Percentiles rank a stretch among this genome's conserved stretches.
These are phyloP conservation scores for Marmota monax DNA, from an alignment of 2,113 vertebrate genomes.

Conservation along the genomic window DNA sequence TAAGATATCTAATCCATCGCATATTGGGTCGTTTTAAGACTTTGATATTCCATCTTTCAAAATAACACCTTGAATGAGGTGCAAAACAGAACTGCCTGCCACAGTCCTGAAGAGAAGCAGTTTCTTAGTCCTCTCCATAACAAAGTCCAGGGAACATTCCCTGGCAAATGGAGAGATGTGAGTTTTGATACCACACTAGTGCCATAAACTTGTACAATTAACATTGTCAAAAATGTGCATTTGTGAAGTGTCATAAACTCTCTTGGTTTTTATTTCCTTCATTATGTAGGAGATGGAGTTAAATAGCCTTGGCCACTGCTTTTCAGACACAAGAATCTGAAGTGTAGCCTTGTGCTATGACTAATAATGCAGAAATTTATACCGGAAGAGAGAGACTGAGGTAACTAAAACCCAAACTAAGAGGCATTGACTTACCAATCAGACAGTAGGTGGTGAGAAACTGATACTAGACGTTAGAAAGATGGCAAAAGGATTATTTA, in stretches of 20 bases:
- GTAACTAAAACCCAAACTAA: not conserved
- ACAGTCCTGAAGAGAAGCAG: not conserved
- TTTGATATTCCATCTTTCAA: not conserved
- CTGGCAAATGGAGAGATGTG: not conserved
- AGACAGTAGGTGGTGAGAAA: not conserved
- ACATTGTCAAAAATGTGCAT: not conserved
- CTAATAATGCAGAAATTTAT: not conserved
- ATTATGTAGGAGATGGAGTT: not conserved
- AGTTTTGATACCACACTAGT: not conserved
- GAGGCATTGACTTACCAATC: not conserved
- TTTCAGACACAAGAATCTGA: not conserved
- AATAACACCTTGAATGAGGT: not conserved
- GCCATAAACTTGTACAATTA: not conserved
- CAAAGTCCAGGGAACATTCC: not conserved
- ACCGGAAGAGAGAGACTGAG: not conserved
- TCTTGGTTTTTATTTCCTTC: not conserved
- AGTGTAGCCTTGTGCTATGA: not conserved
- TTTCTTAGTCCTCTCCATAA: not conserved
- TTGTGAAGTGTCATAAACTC: not conserved
- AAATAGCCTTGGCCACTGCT: not conserved
- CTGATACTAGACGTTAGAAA: not conserved
- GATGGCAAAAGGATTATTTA: not conserved
- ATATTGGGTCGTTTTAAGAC: not conserved
- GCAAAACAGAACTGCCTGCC: not conserved
- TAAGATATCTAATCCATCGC: not conserved